Conservation (phyloP, 2,888 invertebrate species). For the Protula sp. region DNA sequence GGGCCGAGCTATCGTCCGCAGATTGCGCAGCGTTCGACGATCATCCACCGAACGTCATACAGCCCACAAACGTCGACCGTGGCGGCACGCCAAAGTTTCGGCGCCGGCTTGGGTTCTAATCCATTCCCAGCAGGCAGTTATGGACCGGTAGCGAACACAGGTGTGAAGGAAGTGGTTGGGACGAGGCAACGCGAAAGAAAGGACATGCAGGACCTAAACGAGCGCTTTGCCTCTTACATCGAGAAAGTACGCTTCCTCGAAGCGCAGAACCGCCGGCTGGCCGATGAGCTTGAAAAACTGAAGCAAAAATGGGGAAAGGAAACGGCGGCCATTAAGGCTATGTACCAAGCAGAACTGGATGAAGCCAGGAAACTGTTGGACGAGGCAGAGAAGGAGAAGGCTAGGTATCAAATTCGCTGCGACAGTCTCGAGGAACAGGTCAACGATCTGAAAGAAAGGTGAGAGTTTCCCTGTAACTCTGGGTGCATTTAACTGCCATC, state of each 20-base stretch:
- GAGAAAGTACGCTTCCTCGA: slow-evolving; percentile 54
- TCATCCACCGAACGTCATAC: too few species aligned
- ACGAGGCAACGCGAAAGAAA: slow-evolving; percentile 56
- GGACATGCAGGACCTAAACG: slow-evolving; percentile 58
- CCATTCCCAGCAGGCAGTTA: slow-evolving; percentile 31
- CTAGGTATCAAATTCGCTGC: slow-evolving; percentile 54
- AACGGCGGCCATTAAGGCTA: slow-evolving; percentile 46
- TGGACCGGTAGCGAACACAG: slow-evolving; percentile 45
- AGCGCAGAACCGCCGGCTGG: too few species aligned
- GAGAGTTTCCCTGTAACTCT: slow-evolving; percentile 8
- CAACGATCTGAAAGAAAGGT: slow-evolving; percentile 38
- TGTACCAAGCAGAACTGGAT: slow-evolving; percentile 55
- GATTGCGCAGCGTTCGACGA: too few species aligned
- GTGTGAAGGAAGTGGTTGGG: slow-evolving; percentile 53
- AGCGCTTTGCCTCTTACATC: slow-evolving; percentile 57
- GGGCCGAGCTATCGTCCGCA: too few species aligned
- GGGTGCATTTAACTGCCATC: too few species aligned
- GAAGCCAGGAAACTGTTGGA: slow-evolving; percentile 56
- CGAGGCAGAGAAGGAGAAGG: slow-evolving; percentile 55
- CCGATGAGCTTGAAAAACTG: slow-evolving; percentile 44
- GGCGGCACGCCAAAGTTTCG: too few species aligned
- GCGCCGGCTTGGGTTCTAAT: too few species aligned
- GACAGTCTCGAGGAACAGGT: slow-evolving; percentile 54
- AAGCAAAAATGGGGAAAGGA: slow-evolving; percentile 42
- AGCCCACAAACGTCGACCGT: too few species aligned